Evolutionary conservation across 2,797 vertebrate genomes (phyloP).

Genomic region (Argyrosomus regius): DNA sequence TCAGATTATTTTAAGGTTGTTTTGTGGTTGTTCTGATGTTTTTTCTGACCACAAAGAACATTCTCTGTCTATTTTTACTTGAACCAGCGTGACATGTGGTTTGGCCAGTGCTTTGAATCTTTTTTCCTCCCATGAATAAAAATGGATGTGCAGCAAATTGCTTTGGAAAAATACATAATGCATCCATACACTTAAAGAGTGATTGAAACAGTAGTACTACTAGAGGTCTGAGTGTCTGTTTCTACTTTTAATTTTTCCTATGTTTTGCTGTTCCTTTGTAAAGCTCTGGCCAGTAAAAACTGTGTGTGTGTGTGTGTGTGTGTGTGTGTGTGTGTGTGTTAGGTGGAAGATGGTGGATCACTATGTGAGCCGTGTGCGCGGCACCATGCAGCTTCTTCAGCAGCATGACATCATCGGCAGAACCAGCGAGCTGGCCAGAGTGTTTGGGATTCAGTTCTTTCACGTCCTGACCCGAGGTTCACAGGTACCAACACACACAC

Average conservation of each 20-base stretch:
- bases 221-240: background rate
- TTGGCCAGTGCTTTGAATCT: background rate
- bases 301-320: background rate
- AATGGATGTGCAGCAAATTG: background rate
- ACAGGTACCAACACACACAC: constrained; percentile 85
- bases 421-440: constrained; percentile 96
- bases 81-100: background rate
- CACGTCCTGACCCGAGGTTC: constrained; percentile 97
- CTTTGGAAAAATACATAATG: background rate
- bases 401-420: constrained; percentile 94
- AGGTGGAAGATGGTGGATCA: constrained; percentile 99
- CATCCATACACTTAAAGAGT: background rate
- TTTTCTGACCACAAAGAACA: background rate
- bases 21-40: background rate
- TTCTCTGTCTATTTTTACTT: background rate
- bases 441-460: constrained; percentile 98
- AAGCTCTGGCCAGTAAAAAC: background rate
- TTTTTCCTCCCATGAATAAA: background rate
- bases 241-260: background rate
- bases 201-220: background rate
- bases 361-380: constrained; percentile 91
- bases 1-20: background rate
- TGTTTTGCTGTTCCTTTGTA: background rate
- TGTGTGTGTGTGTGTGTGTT: constrained; percentile 44
- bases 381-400: constrained; percentile 92